Percentiles rank a stretch among this genome's conserved stretches.
Evolutionary conservation across 2,113 vertebrate species (phyloP).

Genomic region (Leucosticte australis): DNA sequence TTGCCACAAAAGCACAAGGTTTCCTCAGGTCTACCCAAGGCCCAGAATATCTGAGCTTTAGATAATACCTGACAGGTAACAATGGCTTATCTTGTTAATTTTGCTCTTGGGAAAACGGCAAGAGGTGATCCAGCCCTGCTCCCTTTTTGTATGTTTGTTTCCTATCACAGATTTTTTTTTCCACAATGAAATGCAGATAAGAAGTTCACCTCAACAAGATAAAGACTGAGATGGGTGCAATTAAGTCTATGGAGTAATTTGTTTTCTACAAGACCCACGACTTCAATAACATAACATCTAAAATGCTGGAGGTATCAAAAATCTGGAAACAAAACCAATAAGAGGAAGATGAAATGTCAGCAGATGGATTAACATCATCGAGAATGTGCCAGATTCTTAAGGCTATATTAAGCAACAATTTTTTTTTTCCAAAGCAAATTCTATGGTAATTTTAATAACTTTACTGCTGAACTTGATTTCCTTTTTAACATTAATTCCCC

Average conservation of each 20-base stretch:
- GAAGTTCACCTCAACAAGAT: conserved; percentile 60
- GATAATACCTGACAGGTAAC: not conserved
- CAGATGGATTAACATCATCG: conserved; percentile 50
- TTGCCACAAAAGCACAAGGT: not conserved
- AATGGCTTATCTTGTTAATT: conserved; percentile 24
- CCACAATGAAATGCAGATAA: conserved; percentile 63
- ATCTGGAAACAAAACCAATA: conserved; percentile 59
- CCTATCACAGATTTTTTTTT: conserved; percentile 12
- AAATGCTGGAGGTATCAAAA: conserved; percentile 66
- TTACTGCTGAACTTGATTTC: not conserved
- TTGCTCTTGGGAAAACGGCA: conserved; percentile 33
- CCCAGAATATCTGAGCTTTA: not conserved
- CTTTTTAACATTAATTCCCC: not conserved
- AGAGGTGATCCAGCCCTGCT: conserved; percentile 4
- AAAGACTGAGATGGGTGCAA: conserved; percentile 49
- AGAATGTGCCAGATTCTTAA: conserved; percentile 52
- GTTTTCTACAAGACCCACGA: conserved; percentile 57
- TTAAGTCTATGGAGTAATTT: conserved; percentile 65
- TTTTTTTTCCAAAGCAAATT: conserved; percentile 37
- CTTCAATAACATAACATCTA: conserved; percentile 64
- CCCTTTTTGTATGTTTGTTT: conserved; percentile 1
- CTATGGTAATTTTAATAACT: conserved; percentile 49
- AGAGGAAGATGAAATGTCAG: conserved; percentile 58
- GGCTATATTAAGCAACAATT: conserved; percentile 51
- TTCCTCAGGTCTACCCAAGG: not conserved